Evolutionary conservation across 2,113 vertebrate genomes (phyloP).

Genomic region (Cricetomys ansorgei): DNA sequence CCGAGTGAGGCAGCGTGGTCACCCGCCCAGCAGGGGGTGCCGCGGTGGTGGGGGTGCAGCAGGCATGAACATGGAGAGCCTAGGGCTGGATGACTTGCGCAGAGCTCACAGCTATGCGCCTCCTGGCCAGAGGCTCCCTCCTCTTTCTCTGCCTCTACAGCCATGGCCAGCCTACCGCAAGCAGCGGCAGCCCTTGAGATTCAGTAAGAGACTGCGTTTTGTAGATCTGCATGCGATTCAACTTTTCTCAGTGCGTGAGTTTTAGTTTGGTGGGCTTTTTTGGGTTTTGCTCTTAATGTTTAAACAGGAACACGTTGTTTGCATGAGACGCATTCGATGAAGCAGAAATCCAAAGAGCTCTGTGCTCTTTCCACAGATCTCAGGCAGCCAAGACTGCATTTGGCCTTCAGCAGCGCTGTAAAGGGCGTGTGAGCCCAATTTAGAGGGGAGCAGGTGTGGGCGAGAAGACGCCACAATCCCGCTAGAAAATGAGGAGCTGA

Average conservation of each 20-base stretch:
- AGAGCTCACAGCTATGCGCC: too few species aligned
- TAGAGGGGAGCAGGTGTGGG: background rate
- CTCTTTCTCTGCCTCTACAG: background rate
- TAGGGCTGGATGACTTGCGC: too few species aligned
- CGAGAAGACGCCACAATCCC: background rate
- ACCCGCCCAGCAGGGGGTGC: background rate
- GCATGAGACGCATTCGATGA: background rate
- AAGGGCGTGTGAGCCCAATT: too few species aligned
- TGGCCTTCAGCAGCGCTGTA: background rate
- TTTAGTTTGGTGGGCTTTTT: background rate
- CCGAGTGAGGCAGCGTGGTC: fast-evolving
- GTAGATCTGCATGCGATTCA: background rate
- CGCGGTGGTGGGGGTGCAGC: too few species aligned
- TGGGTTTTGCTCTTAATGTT: background rate
- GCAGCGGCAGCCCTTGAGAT: fast-evolving
- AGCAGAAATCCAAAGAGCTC: background rate
- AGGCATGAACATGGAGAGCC: too few species aligned
- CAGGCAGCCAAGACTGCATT: fast-evolving
- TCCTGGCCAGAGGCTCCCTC: fast-evolving
- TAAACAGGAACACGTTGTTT: background rate
- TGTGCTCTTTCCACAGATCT: background rate
- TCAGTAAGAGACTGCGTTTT: background rate
- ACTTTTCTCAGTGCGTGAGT: background rate
- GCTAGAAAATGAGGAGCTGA: background rate
- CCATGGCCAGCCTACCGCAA: fast-evolving